These are phyloP conservation scores for Mastomys natalensis DNA, from an alignment of 2,113 vertebrate genomes.

Conservation along the genomic window DNA sequence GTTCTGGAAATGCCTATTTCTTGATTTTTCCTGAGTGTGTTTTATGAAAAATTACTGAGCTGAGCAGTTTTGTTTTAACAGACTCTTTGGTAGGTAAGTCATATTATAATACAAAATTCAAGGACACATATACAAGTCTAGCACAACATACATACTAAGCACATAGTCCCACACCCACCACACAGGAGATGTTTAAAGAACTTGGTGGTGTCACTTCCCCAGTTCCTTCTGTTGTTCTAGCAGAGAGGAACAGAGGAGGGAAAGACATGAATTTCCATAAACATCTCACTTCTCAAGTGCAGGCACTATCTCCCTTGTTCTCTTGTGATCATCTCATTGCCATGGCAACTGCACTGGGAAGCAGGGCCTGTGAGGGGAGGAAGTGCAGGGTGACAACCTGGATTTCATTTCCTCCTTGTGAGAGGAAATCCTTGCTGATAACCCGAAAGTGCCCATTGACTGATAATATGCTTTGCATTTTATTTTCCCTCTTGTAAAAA, in stretches of 20 bases:
- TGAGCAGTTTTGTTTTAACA: not conserved
- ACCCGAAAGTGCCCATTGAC: not conserved
- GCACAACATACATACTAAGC: not conserved
- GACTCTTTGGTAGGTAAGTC: not conserved
- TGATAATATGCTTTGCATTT: slow-evolving; percentile 20
- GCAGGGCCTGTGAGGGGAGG: not conserved
- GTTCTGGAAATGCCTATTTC: not conserved
- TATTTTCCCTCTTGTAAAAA: slow-evolving; percentile 39
- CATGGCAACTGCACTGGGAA: slow-evolving; percentile 47
- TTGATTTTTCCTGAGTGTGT: not conserved
- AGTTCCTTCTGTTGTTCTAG: not conserved
- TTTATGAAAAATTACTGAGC: slow-evolving; percentile 14
- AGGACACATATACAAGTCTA: not conserved
- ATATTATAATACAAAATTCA: not conserved
- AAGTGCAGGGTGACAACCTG: not conserved
- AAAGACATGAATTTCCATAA: slow-evolving; percentile 38
- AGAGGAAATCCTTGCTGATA: slow-evolving; percentile 35
- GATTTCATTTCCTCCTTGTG: not conserved
- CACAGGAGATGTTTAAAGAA: not conserved
- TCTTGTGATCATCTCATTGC: not conserved
- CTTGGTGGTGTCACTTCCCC: not conserved
- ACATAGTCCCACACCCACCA: not conserved
- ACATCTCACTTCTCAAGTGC: not conserved
- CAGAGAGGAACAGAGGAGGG: not conserved
- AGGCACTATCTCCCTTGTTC: not conserved